phyloP scores from a whole-genome alignment of 1,140 invertebrate genomes.

The Acromyrmex echinatior region DNA sequence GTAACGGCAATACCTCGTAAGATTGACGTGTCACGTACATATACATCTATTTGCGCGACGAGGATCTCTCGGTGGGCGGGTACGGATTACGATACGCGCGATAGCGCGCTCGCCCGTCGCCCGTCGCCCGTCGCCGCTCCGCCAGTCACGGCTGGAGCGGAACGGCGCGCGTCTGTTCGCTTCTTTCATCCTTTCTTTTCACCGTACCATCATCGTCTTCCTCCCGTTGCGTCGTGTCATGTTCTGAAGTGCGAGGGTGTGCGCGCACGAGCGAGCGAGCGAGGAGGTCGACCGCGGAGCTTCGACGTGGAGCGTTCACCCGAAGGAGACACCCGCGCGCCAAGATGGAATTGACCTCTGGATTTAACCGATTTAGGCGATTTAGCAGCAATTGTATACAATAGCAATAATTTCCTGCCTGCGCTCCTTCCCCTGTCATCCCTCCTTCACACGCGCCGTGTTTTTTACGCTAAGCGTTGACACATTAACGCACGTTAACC shows the following conservation, averaged over 20 bases:
- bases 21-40: slow-evolving; percentile 70
- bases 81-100: neutral
- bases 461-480: neutral
- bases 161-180: neutral
- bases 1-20: slow-evolving; percentile 15
- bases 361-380: neutral
- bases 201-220: neutral
- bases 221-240: neutral
- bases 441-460: neutral
- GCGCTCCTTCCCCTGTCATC: neutral
- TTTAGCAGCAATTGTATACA: slow-evolving; percentile 34
- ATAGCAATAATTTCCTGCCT: slow-evolving; percentile 42
- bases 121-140: neutral
- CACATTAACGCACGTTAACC: neutral
- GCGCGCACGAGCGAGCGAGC: too few relatives aligned
- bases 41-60: slow-evolving; percentile 26
- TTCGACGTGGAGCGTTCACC: neutral
- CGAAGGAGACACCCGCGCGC: neutral
- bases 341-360: slow-evolving; percentile 14
- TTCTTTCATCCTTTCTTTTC: neutral
- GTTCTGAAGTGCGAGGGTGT: neutral
- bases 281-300: too few relatives aligned
- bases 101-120: neutral
- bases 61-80: slow-evolving; percentile 10
- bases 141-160: slow-evolving; percentile 43